Evolutionary conservation across 1,140 invertebrate genomes (phyloP).

Genomic region (Drosophila orosa): DNA sequence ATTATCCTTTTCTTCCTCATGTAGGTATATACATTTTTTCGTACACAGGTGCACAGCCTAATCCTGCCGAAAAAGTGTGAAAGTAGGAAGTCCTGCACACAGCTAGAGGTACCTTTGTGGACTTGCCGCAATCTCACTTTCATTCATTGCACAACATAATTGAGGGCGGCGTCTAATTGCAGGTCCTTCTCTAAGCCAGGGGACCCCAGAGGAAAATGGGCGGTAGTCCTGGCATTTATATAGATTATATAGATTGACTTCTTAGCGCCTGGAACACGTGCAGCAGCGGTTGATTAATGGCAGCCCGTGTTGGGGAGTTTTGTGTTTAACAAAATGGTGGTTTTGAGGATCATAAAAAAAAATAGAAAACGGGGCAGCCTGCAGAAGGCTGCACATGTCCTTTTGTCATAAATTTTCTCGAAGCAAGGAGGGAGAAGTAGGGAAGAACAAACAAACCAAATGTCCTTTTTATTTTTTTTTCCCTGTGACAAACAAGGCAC

Average conservation of each 20-base stretch:
- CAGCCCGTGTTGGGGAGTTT: background rate
- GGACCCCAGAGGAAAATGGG: background rate
- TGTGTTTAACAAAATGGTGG: conserved; percentile 59
- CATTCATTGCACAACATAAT: conserved; percentile 81
- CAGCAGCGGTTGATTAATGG: conserved; percentile 67
- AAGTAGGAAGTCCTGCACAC: conserved; percentile 60
- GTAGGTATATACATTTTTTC: background rate
- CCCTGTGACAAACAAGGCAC: conserved; percentile 57
- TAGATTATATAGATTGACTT: conserved; percentile 79
- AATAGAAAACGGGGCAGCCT: conserved; percentile 27
- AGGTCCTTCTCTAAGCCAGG: conserved; percentile 34
- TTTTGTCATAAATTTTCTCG: conserved; percentile 64
- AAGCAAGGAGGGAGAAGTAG: conserved; percentile 1
- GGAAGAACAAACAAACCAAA: conserved; percentile 60
- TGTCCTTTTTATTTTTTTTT: conserved; percentile 37
- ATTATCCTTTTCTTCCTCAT: conserved; percentile 43
- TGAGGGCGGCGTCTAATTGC: conserved; percentile 56
- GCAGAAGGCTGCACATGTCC: conserved; percentile 72
- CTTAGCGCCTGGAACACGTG: conserved; percentile 78
- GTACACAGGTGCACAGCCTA: conserved; percentile 23
- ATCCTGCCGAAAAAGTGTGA: conserved; percentile 48
- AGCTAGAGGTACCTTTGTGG: conserved; percentile 12
- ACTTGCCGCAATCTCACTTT: conserved; percentile 72
- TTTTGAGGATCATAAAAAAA: conserved; percentile 27
- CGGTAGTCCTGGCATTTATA: conserved; percentile 31